Evolutionary conservation across 2,113 vertebrate genomes (phyloP).

Genomic region (Misgurnus anguillicaudatus): DNA sequence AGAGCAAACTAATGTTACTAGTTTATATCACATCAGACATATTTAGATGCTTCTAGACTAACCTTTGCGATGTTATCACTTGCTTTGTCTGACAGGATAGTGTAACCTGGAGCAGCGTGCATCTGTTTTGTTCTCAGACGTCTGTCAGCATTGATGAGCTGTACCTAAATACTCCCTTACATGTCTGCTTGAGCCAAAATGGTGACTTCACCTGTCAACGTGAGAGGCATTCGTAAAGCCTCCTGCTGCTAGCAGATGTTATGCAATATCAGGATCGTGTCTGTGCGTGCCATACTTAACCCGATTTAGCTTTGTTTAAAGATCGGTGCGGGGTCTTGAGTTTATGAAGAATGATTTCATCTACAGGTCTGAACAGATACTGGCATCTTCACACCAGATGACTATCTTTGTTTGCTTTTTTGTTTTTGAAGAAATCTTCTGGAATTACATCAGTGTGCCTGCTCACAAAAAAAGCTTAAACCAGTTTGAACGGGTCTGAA

Average conservation of each 20-base stretch:
- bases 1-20: not conserved
- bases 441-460: not conserved
- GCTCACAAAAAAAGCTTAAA: not conserved
- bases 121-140: constrained; percentile 2
- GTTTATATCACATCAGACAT: not conserved
- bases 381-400: not conserved
- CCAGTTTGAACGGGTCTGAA: too few relatives aligned
- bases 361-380: constrained; percentile 39
- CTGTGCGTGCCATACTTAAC: constrained; percentile 60
- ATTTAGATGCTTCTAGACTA: not conserved
- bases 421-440: not conserved
- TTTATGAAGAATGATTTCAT: constrained; percentile 54
- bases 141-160: constrained; percentile 13
- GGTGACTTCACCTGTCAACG: constrained; percentile 20
- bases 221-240: not conserved
- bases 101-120: not conserved
- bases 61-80: not conserved
- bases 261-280: constrained; percentile 59
- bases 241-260: constrained; percentile 24
- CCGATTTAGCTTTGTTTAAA: constrained; percentile 23
- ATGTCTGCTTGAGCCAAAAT: constrained; percentile 16
- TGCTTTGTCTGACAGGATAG: not conserved
- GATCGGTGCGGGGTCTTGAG: constrained; percentile 31
- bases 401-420: not conserved
- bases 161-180: not conserved